Percentiles rank a stretch among this genome's conserved stretches.
Conservation (phyloP, 2,797 vertebrate species). For the Hypotaenidia okinawae region DNA sequence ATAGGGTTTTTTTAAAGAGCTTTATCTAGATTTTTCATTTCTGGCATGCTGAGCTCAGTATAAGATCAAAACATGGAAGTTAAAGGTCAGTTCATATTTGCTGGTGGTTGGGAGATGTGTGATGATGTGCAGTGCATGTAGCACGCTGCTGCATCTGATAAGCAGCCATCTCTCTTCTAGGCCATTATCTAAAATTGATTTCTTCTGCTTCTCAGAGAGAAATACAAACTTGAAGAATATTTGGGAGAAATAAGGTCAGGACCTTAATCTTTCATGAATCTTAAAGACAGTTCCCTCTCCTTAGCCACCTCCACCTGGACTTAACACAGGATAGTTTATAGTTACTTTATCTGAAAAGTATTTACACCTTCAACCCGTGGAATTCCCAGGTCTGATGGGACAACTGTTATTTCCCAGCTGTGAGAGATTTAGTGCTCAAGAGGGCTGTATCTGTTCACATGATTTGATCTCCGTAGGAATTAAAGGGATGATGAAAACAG, state of each 20-base stretch:
- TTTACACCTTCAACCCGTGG: not conserved
- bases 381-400: not conserved
- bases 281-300: not conserved
- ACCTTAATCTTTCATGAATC: constrained; percentile 48
- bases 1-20: not conserved
- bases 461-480: not conserved
- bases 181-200: constrained; percentile 36
- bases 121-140: not conserved
- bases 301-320: not conserved
- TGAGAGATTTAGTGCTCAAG: not conserved
- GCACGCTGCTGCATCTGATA: not conserved
- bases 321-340: not conserved
- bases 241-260: constrained; percentile 31
- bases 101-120: not conserved
- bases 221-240: constrained; percentile 46
- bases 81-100: not conserved
- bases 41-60: not conserved
- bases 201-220: constrained; percentile 24
- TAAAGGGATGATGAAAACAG: not conserved
- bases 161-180: constrained; percentile 9
- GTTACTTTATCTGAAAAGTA: constrained; percentile 23
- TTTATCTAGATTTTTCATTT: not conserved
- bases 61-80: not conserved
- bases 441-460: not conserved
- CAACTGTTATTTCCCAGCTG: not conserved